Evolutionary conservation across 2,888 invertebrate species (phyloP), one percentile per base, ranked within the genome.

Genomic region (Thereva nobilitata): DNA sequence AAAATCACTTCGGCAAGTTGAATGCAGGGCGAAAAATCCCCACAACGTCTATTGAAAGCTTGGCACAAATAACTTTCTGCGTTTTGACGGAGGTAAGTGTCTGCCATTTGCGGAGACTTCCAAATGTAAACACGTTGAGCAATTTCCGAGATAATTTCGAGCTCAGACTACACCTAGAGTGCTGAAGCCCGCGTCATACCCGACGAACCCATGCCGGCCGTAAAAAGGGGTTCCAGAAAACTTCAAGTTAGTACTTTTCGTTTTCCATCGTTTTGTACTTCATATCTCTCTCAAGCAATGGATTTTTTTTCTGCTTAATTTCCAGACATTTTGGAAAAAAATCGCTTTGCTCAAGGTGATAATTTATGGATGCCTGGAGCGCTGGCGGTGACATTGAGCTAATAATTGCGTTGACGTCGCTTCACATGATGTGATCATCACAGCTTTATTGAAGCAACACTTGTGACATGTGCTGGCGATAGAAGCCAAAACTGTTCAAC

Each of bases 291-390:
- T 9, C 23, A 10, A 52, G 35, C 35, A 6, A n/a, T 10, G 38
- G 10, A 10, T 45, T 49, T 45, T 59, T 35, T 59, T 59, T 59
- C 47, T 49, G 45, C 47, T 59, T 59, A 59, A 59, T 59, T 59
- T 59, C 59, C 59, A 59, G 59, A 59, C 47, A 42, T 12, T 35
- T 59, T 49, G 23, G 38, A 47, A 59, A 59, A 59, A 59, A 59
- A 34, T 38, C 59, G 59, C 47, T 59, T 59, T 49, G 12, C 59
- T 59, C 59, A 59, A 59, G 59, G 59, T 59, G 59, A 59, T 59
- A 59, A 59, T 49, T 59, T 12, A 7, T 34, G 34, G 55, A 41
- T 55, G 41, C 41, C 42, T 55, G 55, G 55, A 55, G 41, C 41
- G 40, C 23, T 41, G 44, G 55, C 41, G 40, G 55, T 55, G 55